phyloP scores from a whole-genome alignment of 2,113 vertebrate species.

The Larimichthys crocea region DNA sequence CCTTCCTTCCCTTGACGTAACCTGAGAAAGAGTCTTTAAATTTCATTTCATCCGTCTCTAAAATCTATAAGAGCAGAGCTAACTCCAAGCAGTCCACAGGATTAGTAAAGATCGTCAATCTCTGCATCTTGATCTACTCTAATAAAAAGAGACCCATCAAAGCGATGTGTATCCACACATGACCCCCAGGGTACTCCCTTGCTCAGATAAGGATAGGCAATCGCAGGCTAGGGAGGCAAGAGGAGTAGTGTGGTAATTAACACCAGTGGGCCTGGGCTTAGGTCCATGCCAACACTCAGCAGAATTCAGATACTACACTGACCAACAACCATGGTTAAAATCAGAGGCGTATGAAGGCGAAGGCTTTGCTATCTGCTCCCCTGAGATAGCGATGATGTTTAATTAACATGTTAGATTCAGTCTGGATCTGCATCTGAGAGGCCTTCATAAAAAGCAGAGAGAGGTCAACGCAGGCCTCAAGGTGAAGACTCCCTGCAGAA shows the following conservation, averaged over 20 bases:
- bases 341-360: slow-evolving; percentile 8
- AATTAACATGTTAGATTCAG: slow-evolving; percentile 51
- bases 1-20: slow-evolving; percentile 7
- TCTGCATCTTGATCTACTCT: slow-evolving; percentile 47
- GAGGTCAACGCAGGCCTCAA: slow-evolving; percentile 26
- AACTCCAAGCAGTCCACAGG: slow-evolving; percentile 34
- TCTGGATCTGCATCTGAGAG: slow-evolving; percentile 6
- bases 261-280: slow-evolving; percentile 45
- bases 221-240: slow-evolving; percentile 33
- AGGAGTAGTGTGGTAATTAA: slow-evolving; percentile 60
- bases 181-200: slow-evolving; percentile 33
- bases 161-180: slow-evolving; percentile 18
- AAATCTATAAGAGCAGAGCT: slow-evolving; percentile 47
- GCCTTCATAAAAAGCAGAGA: slow-evolving; percentile 11
- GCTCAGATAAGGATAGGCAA: slow-evolving; percentile 58
- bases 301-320: slow-evolving; percentile 33
- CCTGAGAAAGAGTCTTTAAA: slow-evolving; percentile 50
- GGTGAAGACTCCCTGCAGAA: neutral
- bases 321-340: slow-evolving; percentile 22
- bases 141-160: slow-evolving; percentile 69
- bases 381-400: slow-evolving; percentile 44
- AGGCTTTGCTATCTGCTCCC: slow-evolving; percentile 13
- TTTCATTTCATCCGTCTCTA: slow-evolving; percentile 55
- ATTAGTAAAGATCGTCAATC: slow-evolving; percentile 55
- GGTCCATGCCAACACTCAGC: slow-evolving; percentile 19